A percentile compares a stretch with the other conserved stretches of the same genome.
These are phyloP conservation scores for Spatulosminthurus flaviceps DNA, from an alignment of 2,888 invertebrate species.

Conservation along the genomic window DNA sequence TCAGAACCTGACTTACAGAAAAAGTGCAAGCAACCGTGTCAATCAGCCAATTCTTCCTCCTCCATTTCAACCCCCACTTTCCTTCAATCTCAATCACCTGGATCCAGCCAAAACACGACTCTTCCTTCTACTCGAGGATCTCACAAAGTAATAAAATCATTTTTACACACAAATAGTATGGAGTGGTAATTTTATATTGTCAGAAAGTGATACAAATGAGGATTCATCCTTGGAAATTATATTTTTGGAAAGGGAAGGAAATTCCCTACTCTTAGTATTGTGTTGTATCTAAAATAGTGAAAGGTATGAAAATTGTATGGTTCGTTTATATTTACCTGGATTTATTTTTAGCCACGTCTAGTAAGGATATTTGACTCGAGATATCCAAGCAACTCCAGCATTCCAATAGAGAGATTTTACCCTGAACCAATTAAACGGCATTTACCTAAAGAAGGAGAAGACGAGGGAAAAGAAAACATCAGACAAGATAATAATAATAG, in stretches of 20 bases:
- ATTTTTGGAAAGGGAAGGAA: too few species aligned
- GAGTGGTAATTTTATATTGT: too few species aligned
- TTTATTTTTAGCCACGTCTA: neutral
- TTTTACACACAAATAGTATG: too few species aligned
- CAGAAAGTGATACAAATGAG: too few species aligned
- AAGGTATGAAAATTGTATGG: too few species aligned
- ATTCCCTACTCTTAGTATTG: too few species aligned
- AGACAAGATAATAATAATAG: too few species aligned
- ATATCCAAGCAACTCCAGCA: constrained; percentile 28
- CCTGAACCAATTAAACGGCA: constrained; percentile 9
- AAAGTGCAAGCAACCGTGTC: neutral
- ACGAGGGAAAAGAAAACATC: too few species aligned
- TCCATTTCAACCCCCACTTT: constrained; percentile 22
- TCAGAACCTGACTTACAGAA: neutral
- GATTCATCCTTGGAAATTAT: too few species aligned
- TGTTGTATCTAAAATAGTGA: too few species aligned
- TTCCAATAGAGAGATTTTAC: constrained; percentile 19
- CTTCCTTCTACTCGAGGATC: constrained; percentile 24
- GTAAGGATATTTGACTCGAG: constrained; percentile 14
- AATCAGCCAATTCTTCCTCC: neutral
- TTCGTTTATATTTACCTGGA: neutral
- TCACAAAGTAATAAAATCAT: too few species aligned
- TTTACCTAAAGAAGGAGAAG: neutral
- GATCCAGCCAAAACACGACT: neutral
- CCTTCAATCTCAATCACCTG: neutral